phyloP scores from a whole-genome alignment of 2,888 invertebrate species.

The Ophonus ardosiacus region DNA sequence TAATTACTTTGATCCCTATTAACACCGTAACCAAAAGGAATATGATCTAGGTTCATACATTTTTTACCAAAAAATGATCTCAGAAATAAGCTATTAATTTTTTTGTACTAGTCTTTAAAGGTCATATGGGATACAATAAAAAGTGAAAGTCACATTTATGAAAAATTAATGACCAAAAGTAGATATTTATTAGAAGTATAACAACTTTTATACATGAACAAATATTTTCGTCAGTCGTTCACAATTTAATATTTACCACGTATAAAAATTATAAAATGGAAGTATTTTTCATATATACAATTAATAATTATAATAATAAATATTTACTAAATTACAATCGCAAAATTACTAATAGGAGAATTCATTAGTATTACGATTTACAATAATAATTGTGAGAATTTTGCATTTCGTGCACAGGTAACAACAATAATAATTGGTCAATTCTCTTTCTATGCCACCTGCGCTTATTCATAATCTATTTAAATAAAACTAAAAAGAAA shows the following conservation, averaged over 20 bases:
- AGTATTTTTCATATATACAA: slow-evolving; percentile 44
- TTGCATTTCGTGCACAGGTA: slow-evolving; percentile 13
- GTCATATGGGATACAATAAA: background rate
- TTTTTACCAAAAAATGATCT: too few species aligned
- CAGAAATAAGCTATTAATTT: too few species aligned
- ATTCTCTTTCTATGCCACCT: slow-evolving; percentile 3
- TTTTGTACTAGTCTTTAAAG: too few species aligned
- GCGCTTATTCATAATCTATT: background rate
- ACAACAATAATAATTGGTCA: slow-evolving; percentile 30
- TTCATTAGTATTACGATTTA: slow-evolving; percentile 19
- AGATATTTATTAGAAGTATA: slow-evolving; percentile 59
- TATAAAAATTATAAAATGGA: slow-evolving; percentile 64
- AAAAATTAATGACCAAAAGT: slow-evolving; percentile 59
- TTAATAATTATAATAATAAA: slow-evolving; percentile 37
- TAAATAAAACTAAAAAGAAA: slow-evolving; percentile 31
- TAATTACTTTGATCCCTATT: too few species aligned
- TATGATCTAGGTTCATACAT: too few species aligned
- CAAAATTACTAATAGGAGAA: slow-evolving; percentile 17
- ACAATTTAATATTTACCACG: slow-evolving; percentile 51
- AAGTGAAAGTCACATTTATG: slow-evolving; percentile 9
- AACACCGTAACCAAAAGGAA: too few species aligned
- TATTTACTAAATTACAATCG: slow-evolving; percentile 46
- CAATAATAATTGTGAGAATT: slow-evolving; percentile 26
- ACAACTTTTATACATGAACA: slow-evolving; percentile 63
- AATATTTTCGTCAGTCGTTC: slow-evolving; percentile 49